These are phyloP conservation scores for Rhynchonema sp. DNA, from an alignment of 2,888 invertebrate genomes.

Conservation along the genomic window DNA sequence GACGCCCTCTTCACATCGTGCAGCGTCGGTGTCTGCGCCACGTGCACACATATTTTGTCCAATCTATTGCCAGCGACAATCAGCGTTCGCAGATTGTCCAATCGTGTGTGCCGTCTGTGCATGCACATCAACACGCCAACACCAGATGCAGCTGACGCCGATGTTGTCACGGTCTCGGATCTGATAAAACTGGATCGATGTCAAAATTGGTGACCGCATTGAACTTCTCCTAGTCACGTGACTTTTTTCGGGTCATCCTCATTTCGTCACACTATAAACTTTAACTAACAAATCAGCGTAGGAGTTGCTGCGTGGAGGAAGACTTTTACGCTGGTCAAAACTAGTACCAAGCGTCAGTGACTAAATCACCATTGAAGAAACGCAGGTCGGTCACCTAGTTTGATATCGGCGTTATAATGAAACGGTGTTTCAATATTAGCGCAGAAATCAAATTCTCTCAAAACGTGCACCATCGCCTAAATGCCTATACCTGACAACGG, in stretches of 20 bases:
- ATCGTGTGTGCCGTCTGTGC: constrained; percentile 45
- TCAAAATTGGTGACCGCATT: neutral
- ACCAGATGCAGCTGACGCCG: neutral
- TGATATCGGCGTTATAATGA: too few relatives aligned
- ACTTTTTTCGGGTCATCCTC: too few relatives aligned
- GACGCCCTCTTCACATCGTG: neutral
- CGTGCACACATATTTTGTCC: constrained; percentile 40
- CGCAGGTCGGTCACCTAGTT: too few relatives aligned
- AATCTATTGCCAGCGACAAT: constrained; percentile 68
- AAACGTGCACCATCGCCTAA: neutral
- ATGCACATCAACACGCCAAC: constrained; percentile 13
- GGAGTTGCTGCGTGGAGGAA: too few relatives aligned
- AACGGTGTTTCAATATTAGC: too few relatives aligned
- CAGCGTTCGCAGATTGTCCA: constrained; percentile 60
- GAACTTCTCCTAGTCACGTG: too few relatives aligned
- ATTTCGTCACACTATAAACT: too few relatives aligned
- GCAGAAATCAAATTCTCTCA: too few relatives aligned
- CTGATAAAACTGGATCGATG: neutral
- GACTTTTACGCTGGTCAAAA: too few relatives aligned
- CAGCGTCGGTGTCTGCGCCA: neutral
- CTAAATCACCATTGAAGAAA: too few relatives aligned
- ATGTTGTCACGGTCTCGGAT: neutral
- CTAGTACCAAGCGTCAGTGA: too few relatives aligned
- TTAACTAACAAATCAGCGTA: too few relatives aligned
- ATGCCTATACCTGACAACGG: neutral